Conservation (phyloP, 1,140 invertebrate species). For the Nixonia krombeini region DNA sequence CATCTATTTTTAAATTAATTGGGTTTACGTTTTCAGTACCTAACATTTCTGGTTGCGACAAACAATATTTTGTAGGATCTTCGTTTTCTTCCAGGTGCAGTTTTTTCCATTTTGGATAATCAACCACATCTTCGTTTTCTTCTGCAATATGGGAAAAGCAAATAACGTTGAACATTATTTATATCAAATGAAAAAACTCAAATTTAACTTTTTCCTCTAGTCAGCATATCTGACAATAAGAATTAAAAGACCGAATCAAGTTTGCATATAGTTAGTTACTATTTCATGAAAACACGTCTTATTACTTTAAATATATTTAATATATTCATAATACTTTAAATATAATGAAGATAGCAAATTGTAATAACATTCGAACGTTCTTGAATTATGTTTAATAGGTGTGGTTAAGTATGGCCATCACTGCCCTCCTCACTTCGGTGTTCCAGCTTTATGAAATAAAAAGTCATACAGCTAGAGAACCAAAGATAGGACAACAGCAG, state of each 20-base stretch:
- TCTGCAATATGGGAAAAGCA: too few relatives aligned
- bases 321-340: too few relatives aligned
- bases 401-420: neutral
- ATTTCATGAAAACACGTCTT: too few relatives aligned
- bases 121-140: neutral
- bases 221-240: too few relatives aligned
- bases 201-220: neutral
- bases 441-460: constrained; percentile 91
- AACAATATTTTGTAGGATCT: constrained; percentile 57
- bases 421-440: constrained; percentile 87
- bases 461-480: constrained; percentile 96
- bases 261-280: too few relatives aligned
- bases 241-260: too few relatives aligned
- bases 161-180: too few relatives aligned
- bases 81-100: constrained; percentile 56
- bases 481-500: constrained; percentile 80
- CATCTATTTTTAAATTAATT: constrained; percentile 55
- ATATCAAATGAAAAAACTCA: too few relatives aligned
- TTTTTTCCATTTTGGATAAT: constrained; percentile 13
- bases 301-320: too few relatives aligned
- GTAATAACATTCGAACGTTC: too few relatives aligned
- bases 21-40: constrained; percentile 45
- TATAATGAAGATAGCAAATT: too few relatives aligned
- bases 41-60: constrained; percentile 63
- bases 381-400: neutral